phyloP scores from a whole-genome alignment of 2,797 vertebrate species.

The Pygocentrus nattereri region DNA sequence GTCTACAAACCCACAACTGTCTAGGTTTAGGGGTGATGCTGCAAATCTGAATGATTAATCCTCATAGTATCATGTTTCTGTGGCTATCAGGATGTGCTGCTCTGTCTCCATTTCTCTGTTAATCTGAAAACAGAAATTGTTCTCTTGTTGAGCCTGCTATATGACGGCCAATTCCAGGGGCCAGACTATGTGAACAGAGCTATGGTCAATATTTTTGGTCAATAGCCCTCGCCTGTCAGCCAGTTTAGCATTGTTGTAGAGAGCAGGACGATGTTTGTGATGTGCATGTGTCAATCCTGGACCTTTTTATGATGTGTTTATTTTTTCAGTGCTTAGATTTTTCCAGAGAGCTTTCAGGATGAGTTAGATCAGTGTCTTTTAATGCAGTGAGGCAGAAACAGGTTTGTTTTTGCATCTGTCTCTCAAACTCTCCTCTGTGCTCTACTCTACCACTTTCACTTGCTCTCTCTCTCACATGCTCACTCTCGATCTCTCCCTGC shows the following conservation, averaged over 20 bases:
- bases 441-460: background rate
- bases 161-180: background rate
- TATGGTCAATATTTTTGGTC: constrained; percentile 27
- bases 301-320: background rate
- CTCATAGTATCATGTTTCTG: constrained; percentile 4
- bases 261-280: background rate
- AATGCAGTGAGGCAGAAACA: background rate
- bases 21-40: no score
- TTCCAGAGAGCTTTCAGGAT: background rate
- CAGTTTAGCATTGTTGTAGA: background rate
- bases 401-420: background rate
- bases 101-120: constrained; percentile 8
- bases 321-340: background rate
- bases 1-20: background rate
- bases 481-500: background rate
- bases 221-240: background rate
- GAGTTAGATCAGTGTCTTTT: background rate
- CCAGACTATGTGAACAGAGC: background rate
- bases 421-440: background rate
- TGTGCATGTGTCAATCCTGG: background rate
- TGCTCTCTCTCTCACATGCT: background rate
- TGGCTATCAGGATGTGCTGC: constrained; percentile 9
- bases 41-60: background rate
- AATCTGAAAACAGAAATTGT: constrained; percentile 12
- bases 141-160: background rate